A percentile compares a stretch with the other conserved stretches of the same genome.
Conservation (phyloP, 2,113 vertebrate genomes). For the Oryctolagus cuniculus region mOryCun1.1 NC_091438.1:71494501-71495000, state of each 20-base stretch:
- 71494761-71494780: neutral
- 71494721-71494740: neutral
- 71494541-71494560: neutral
- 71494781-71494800: neutral
- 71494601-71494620: neutral
- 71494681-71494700: neutral
- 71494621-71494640: neutral
- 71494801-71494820: neutral
- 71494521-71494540: neutral
- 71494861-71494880: neutral
- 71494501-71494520: neutral
- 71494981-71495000: neutral
- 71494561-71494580: neutral
- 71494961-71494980: neutral
- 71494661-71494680: neutral
- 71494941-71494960: neutral
- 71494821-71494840: neutral
- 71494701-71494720: neutral
- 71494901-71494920: slow-evolving; percentile 25
- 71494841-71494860: neutral
- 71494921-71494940: neutral
- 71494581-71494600: neutral
- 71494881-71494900: neutral
- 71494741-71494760: neutral
- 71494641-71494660: neutral